A percentile compares a stretch with the other conserved stretches of the same genome.
Conservation (phyloP, 2,888 invertebrate species). For the Zaprionus lineosus region DNA sequence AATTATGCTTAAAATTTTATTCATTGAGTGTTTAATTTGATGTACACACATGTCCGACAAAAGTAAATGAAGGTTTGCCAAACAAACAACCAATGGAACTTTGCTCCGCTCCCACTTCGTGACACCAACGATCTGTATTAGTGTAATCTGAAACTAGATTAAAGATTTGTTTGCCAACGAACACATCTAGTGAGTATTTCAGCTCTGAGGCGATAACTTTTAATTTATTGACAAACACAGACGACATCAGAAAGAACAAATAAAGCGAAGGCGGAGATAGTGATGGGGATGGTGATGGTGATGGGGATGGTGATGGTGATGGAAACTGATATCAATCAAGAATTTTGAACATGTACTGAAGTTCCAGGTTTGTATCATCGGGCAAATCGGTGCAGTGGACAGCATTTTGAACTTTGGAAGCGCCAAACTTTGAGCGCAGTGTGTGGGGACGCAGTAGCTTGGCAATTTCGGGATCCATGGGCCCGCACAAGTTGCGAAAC, state of each 20-base stretch:
- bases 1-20: too few species aligned
- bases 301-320: too few species aligned
- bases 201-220: slow-evolving; percentile 39
- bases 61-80: too few species aligned
- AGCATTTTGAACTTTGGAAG: slow-evolving; percentile 92
- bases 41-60: too few species aligned
- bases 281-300: too few species aligned
- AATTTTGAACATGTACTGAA: slow-evolving; percentile 91
- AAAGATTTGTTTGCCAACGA: not conserved
- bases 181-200: too few species aligned
- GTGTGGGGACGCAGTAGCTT: slow-evolving; percentile 92
- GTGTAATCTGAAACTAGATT: too few species aligned
- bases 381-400: slow-evolving; percentile 96
- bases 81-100: too few species aligned
- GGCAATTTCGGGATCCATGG: slow-evolving; percentile 95
- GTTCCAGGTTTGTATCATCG: slow-evolving; percentile 92
- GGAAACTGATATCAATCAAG: slow-evolving; percentile 76
- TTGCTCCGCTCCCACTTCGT: too few species aligned
- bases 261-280: too few species aligned
- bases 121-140: too few species aligned
- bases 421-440: slow-evolving; percentile 92
- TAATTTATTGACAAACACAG: slow-evolving; percentile 53
- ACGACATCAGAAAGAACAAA: slow-evolving; percentile 9
- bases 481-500: slow-evolving; percentile 93
- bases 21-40: too few species aligned